phyloP scores from a whole-genome alignment of 2,113 vertebrate species.

The Anas platyrhynchos region DNA sequence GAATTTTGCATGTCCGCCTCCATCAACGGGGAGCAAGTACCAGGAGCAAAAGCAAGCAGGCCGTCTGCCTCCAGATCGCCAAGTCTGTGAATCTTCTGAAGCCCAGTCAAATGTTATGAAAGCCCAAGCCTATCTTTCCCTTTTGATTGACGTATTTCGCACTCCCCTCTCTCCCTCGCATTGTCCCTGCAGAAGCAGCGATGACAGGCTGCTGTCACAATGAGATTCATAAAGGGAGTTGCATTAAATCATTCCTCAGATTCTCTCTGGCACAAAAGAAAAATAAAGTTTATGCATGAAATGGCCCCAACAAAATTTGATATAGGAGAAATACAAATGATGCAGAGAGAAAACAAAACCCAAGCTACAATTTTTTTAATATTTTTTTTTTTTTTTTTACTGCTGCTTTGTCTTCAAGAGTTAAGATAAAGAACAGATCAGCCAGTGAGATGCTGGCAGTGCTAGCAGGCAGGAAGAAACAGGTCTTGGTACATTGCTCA shows the following conservation, averaged over 20 bases:
- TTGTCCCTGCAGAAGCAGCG: not conserved
- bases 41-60: not conserved
- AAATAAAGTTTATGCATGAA: not conserved
- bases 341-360: not conserved
- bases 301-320: not conserved
- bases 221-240: not conserved
- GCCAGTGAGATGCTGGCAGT: not conserved
- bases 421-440: not conserved
- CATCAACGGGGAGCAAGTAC: rapidly evolving
- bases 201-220: not conserved
- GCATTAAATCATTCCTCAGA: not conserved
- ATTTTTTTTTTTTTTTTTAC: not conserved
- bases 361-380: not conserved
- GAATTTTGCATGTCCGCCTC: not conserved
- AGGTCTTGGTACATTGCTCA: not conserved
- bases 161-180: not conserved
- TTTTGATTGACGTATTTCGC: not conserved
- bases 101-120: not conserved
- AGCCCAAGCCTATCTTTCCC: not conserved
- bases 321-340: not conserved
- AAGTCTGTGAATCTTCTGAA: not conserved
- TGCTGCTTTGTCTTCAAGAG: not conserved
- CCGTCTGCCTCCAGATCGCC: not conserved
- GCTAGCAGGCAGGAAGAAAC: not conserved
- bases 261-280: not conserved